Base-by-base conservation (phyloP, 2,888 invertebrate genomes). In the Aricia artaxerxes region DNA sequence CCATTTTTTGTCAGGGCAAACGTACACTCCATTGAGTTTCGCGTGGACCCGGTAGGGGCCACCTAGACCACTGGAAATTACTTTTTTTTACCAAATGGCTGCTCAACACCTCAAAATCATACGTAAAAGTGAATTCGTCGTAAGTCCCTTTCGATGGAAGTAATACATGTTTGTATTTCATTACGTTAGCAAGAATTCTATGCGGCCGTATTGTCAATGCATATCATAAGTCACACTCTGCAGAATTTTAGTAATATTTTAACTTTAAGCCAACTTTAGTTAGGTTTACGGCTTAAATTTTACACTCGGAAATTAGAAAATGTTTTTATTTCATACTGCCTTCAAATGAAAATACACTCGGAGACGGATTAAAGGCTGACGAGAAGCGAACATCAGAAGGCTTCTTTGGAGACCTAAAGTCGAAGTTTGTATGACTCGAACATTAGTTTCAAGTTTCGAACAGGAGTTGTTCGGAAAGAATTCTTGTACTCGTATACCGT, bases 401-500 rank as follows among this genome's bases (percentile, higher is more conserved):
- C 69, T 69, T 31, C 31, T 69, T 69, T 24, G 35, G 11, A 38
- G 35, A 69, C 24, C 64, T 69, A 35, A 35, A 35, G 69, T 38
- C 16, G 35, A 69, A 69, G 69, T 69, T 69, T 38, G 13, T 13
- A 69, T 35, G 35, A 38, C 5, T 69, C 64, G 5, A 35, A 38
- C 69, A 35, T 38, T 38, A 35, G 69, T 69, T 69, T 1, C 31
- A 16, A 69, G 35, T 38, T 69, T 35, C 38, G 5, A 69, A 69
- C 11, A 35, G 64, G 64, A 69, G 64, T 69, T 69, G 69, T 69
- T 69, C 35, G 35, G 13, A 35, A 35, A 69, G 13, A 69, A 69
- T 31, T 69, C 64, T 69, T 38, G 69, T 69, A 69, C 64, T 69
- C 38, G 69, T 69, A 69, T 64, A 31, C 31, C 64, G 64, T 64